phyloP scores from a whole-genome alignment of 2,797 vertebrate species.

The Australoheros facetus region DNA sequence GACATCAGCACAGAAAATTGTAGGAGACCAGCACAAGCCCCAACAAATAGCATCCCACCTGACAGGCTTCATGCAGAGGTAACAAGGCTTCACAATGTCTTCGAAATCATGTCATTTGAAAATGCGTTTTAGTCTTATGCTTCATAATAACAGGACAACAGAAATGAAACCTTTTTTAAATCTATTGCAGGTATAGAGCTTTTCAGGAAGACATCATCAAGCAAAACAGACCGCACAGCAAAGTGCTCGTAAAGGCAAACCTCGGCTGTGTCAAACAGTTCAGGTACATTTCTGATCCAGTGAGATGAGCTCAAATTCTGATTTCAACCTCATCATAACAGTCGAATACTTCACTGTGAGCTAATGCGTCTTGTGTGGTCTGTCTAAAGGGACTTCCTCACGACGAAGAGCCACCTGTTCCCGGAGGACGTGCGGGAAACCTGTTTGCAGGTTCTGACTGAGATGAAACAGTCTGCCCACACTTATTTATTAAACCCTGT shows the following conservation, averaged over 20 bases:
- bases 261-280: no score
- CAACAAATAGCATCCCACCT: constrained; percentile 44
- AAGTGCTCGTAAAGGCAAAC: no score
- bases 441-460: constrained; percentile 51
- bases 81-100: background rate
- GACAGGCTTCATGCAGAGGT: constrained; percentile 66
- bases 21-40: constrained; percentile 57
- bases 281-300: no score
- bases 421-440: constrained; percentile 22
- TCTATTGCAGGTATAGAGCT: no score
- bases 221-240: no score
- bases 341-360: background rate
- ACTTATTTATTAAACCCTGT: constrained; percentile 53
- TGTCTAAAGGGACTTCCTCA: constrained; percentile 67
- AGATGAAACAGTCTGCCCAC: constrained; percentile 62
- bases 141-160: no score
- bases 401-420: constrained; percentile 41
- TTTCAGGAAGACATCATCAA: no score
- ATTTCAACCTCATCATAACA: fast-evolving
- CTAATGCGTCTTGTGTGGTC: background rate
- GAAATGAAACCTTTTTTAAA: no score
- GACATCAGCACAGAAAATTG: background rate
- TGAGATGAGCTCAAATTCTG: no score
- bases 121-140: no score
- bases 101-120: no score